These are phyloP conservation scores for Dasypogon diadema DNA, from an alignment of 2,888 invertebrate species.

Conservation along the genomic window DNA sequence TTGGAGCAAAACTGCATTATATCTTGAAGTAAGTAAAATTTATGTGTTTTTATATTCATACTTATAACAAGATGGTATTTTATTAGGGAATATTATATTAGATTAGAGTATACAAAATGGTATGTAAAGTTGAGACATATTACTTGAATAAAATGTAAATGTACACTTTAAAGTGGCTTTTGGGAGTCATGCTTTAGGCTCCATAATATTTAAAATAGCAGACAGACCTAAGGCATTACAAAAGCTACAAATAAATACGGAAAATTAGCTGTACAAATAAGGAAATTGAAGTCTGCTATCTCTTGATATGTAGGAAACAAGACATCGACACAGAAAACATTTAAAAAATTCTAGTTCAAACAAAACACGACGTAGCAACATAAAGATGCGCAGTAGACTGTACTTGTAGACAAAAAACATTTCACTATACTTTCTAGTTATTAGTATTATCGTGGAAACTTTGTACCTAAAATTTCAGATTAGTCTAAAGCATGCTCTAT, in stretches of 20 bases:
- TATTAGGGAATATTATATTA: too few relatives aligned
- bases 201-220: background rate
- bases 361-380: background rate
- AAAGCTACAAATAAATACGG: background rate
- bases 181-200: background rate
- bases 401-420: background rate
- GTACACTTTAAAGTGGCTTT: too few relatives aligned
- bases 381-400: background rate
- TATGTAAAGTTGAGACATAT: too few relatives aligned
- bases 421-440: too few relatives aligned
- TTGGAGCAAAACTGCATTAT: too few relatives aligned
- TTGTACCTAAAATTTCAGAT: background rate
- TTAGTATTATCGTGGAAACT: too few relatives aligned
- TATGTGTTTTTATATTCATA: too few relatives aligned
- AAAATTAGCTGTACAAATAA: background rate
- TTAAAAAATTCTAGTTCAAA: background rate
- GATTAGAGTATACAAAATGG: too few relatives aligned
- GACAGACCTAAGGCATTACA: background rate
- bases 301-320: background rate
- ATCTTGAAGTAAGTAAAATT: too few relatives aligned
- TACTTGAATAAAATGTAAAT: too few relatives aligned
- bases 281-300: background rate
- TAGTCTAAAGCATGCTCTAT: background rate
- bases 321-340: background rate
- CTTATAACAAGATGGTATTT: too few relatives aligned